These are phyloP conservation scores for Melieria crassipennis DNA, from an alignment of 2,888 invertebrate species.

Conservation along the genomic window DNA sequence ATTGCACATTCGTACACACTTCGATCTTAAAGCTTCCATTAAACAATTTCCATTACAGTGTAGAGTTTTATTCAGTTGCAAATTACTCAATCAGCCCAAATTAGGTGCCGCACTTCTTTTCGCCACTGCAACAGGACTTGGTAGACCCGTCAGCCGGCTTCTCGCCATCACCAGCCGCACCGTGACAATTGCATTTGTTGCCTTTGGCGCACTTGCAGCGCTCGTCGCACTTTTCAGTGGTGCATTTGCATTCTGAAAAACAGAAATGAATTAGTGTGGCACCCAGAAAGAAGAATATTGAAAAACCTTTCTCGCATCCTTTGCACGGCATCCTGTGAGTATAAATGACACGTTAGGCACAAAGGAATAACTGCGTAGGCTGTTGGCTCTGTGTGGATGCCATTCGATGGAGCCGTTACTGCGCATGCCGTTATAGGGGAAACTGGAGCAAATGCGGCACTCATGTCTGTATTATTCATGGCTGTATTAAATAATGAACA, in stretches of 20 bases:
- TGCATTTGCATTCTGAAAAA: constrained; percentile 59
- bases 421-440: too few species aligned
- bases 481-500: too few species aligned
- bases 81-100: not conserved
- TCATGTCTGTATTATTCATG: too few species aligned
- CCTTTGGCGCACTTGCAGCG: constrained; percentile 56
- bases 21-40: too few species aligned
- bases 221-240: constrained; percentile 56
- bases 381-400: too few species aligned
- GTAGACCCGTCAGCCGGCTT: constrained; percentile 39
- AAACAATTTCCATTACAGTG: too few species aligned
- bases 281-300: not conserved
- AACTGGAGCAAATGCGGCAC: too few species aligned
- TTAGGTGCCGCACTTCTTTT: constrained; percentile 23
- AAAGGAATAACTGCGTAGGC: too few species aligned
- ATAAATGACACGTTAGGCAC: not conserved
- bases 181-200: constrained; percentile 48
- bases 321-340: constrained; percentile 52
- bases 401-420: too few species aligned
- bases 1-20: too few species aligned
- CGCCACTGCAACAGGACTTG: constrained; percentile 46
- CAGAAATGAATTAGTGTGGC: constrained; percentile 3
- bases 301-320: constrained; percentile 53
- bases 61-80: not conserved
- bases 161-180: constrained; percentile 32